Conservation (phyloP, 2,888 invertebrate genomes). For the Patella caerulea region DNA sequence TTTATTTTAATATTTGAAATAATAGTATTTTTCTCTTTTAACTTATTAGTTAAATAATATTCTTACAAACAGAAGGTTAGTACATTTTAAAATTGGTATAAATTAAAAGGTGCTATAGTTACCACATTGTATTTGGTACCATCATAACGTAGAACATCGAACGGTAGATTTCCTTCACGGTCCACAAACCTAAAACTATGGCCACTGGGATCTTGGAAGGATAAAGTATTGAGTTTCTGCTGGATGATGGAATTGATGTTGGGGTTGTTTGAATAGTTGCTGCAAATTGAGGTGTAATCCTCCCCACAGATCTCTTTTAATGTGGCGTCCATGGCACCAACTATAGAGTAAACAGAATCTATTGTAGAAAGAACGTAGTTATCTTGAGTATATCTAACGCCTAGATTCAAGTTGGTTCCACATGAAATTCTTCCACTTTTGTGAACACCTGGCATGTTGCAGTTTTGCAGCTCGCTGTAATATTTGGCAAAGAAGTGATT, state of each 20-base stretch:
- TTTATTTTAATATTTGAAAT: too few relatives aligned
- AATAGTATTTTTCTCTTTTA: too few relatives aligned
- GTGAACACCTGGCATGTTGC: conserved; percentile 56
- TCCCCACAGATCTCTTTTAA: conserved; percentile 60
- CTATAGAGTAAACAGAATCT: conserved; percentile 69
- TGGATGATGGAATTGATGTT: conserved; percentile 44
- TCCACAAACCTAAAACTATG: conserved; percentile 50
- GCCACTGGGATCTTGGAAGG: conserved; percentile 44
- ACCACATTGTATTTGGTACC: conserved; percentile 39
- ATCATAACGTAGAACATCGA: conserved; percentile 39
- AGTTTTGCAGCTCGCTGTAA: conserved; percentile 54
- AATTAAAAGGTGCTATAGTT: conserved; percentile 8
- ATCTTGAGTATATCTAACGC: conserved; percentile 46
- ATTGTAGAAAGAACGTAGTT: conserved; percentile 65
- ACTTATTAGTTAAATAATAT: too few relatives aligned
- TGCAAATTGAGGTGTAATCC: conserved; percentile 48
- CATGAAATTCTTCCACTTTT: not conserved
- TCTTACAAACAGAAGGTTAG: too few relatives aligned
- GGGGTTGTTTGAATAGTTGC: conserved; percentile 38
- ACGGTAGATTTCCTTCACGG: conserved; percentile 47
- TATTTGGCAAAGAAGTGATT: conserved; percentile 54
- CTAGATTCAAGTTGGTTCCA: not conserved
- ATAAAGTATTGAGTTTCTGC: conserved; percentile 47
- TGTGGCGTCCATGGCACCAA: conserved; percentile 66
- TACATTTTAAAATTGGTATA: too few relatives aligned